Evolutionary conservation across 2,888 invertebrate species (phyloP).

Genomic region (Gymnosoma rotundatum): DNA sequence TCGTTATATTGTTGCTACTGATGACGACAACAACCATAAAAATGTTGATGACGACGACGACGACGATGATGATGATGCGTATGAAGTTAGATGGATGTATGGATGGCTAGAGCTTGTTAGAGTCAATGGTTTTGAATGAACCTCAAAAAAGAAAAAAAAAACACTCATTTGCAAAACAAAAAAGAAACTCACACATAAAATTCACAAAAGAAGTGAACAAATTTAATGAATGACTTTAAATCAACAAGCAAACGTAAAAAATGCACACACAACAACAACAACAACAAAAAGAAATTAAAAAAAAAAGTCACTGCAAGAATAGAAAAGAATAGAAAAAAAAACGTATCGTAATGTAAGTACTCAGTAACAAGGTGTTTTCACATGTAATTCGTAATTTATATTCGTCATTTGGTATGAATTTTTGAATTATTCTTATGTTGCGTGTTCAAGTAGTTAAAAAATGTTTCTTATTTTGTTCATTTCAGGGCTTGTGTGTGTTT

Average conservation of each 20-base stretch:
- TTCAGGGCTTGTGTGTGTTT: slow-evolving; percentile 28
- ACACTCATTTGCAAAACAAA: background rate
- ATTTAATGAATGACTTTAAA: slow-evolving; percentile 69
- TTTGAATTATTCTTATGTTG: slow-evolving; percentile 63
- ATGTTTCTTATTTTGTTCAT: slow-evolving; percentile 12
- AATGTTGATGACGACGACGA: background rate
- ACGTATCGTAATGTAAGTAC: slow-evolving; percentile 30
- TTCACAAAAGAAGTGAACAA: slow-evolving; percentile 29
- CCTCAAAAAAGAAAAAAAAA: background rate
- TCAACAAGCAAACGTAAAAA: slow-evolving; percentile 22
- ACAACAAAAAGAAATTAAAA: background rate
- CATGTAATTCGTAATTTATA: slow-evolving; percentile 71
- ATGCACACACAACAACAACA: background rate
- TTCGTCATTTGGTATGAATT: slow-evolving; percentile 70
- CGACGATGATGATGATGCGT: slow-evolving; percentile 6
- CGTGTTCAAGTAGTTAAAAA: slow-evolving; percentile 59
- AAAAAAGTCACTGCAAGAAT: slow-evolving; percentile 13
- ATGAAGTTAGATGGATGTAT: slow-evolving; percentile 9
- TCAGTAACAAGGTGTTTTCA: slow-evolving; percentile 65
- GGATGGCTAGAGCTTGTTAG: slow-evolving; percentile 39
- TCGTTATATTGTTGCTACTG: slow-evolving; percentile 26
- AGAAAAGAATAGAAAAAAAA: slow-evolving; percentile 21
- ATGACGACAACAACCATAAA: slow-evolving; percentile 2
- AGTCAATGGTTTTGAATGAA: slow-evolving; percentile 59
- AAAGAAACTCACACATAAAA: slow-evolving; percentile 41